These are phyloP conservation scores for Acromyrmex echinatior DNA, from an alignment of 1,140 invertebrate species.

Conservation along the genomic window DNA sequence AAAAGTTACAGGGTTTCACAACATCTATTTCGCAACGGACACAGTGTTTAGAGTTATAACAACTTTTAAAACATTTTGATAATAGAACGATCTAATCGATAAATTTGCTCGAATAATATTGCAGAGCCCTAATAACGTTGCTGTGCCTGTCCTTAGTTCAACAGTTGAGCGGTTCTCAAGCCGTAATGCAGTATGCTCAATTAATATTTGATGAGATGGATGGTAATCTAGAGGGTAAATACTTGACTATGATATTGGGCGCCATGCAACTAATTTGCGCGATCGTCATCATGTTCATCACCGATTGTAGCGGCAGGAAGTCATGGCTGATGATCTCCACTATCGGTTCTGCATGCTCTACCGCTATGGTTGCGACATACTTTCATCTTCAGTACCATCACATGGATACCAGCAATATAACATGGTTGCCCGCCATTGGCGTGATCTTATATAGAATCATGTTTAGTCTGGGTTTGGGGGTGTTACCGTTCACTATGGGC, in stretches of 20 bases:
- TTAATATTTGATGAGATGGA: constrained; percentile 89
- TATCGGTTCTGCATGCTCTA: constrained; percentile 85
- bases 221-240: constrained; percentile 84
- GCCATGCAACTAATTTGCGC: constrained; percentile 89
- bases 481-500: constrained; percentile 90
- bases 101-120: background rate
- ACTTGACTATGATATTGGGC: constrained; percentile 90
- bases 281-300: constrained; percentile 87
- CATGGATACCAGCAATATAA: constrained; percentile 82
- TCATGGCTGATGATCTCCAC: constrained; percentile 89
- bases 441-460: constrained; percentile 89
- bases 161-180: constrained; percentile 91
- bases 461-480: constrained; percentile 89
- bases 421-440: constrained; percentile 88
- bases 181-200: constrained; percentile 91
- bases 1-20: too few species aligned
- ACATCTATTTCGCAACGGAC: too few species aligned
- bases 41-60: background rate
- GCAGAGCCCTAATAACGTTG: constrained; percentile 88
- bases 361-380: constrained; percentile 83
- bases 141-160: constrained; percentile 90
- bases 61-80: background rate
- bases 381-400: constrained; percentile 87
- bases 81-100: background rate
- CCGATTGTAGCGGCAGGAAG: constrained; percentile 90